Evolutionary conservation across 2,797 vertebrate genomes (phyloP).

Genomic region (Chromis chromis): DNA sequence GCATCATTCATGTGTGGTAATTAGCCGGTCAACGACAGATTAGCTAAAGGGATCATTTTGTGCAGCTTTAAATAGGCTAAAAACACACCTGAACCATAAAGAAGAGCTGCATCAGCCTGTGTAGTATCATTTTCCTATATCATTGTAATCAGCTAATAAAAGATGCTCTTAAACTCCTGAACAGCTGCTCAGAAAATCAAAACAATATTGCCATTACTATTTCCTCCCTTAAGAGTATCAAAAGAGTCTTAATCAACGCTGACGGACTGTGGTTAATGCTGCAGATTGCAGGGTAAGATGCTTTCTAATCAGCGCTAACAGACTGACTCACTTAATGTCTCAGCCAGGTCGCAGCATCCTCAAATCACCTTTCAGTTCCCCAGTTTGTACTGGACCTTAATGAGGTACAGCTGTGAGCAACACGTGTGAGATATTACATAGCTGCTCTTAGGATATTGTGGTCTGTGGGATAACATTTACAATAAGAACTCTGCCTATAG

Average conservation of each 20-base stretch:
- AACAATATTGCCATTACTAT: too few relatives aligned
- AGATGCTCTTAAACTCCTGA: background rate
- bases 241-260: constrained; percentile 8
- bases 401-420: constrained; percentile 19
- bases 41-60: background rate
- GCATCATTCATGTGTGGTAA: constrained; percentile 20
- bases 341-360: constrained; percentile 14
- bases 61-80: too few relatives aligned
- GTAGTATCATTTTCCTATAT: background rate
- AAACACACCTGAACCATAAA: background rate
- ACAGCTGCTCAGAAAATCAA: background rate
- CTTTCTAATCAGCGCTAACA: constrained; percentile 20
- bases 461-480: constrained; percentile 12
- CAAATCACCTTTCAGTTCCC: background rate
- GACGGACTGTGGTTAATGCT: constrained; percentile 29
- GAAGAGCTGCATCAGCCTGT: constrained; percentile 1
- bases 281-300: background rate
- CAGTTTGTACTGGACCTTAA: background rate
- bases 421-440: background rate
- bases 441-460: background rate
- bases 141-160: background rate
- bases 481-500: background rate
- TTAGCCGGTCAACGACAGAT: constrained; percentile 12
- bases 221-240: background rate
- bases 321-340: constrained; percentile 24